Base-by-base conservation (phyloP, 2,797 vertebrate species). In the Tachyglossus aculeatus region DNA sequence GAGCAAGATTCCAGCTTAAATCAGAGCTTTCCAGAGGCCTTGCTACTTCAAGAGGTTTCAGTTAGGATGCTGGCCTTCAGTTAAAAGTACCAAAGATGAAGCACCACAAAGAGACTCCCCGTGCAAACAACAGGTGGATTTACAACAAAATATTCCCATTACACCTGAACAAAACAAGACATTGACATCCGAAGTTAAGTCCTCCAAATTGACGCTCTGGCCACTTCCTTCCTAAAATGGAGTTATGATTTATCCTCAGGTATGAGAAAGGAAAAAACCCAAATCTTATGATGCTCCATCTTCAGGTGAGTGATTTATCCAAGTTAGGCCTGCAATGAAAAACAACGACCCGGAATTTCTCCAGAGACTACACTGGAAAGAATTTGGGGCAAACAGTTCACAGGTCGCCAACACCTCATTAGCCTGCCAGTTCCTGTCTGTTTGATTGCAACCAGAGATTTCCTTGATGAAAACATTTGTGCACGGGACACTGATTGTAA, bases 351-450 rank as follows among this genome's bases (percentile, higher is more conserved):
- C 48, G 36, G 47, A 37, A n/a, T 33, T 16, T n/a, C 9, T 19
- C 6, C 38, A 31, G 0, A 51, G n/a, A 47, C 24, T 47, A 47
- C 47, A 21, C 36, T 59, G n/a, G 29, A 68, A 60, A 24, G 37
- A 57, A 54, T 73, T 73, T 37, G 56, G 24, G n/a, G 22, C 51
- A 57, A 67, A 48, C 19, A 71, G 45, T 14, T 9, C 4, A 47
- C 7, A 67, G 52, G 19, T 24, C 48, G 25, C 25, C 27, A 33
- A 55, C 22, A 10, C 33, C 61, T 19, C 12, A 16, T 41, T 45
- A 39, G 27, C 14, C 5, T 38, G 14, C 4, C 25, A 65, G 32
- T 70, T 53, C 21, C 10, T 68, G 21, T 11, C 21, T 67, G 52
- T 34, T 32, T 60, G 18, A 60, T 40, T 58, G 45, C 36, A 14